phyloP scores from a whole-genome alignment of 2,797 vertebrate species.

The Potorous gilbertii region DNA sequence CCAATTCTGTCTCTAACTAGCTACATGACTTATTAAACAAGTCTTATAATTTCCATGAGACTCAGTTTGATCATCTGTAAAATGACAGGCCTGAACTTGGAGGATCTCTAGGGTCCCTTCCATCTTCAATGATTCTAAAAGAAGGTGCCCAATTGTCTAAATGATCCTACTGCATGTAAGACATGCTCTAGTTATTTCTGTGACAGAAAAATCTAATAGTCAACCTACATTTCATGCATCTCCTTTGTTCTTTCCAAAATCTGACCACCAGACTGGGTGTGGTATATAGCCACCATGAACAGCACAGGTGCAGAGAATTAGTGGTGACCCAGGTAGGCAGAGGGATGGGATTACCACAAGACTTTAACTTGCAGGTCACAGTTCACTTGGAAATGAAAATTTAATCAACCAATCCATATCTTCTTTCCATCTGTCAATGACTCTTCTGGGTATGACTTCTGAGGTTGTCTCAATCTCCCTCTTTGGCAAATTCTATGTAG shows the following conservation, averaged over 20 bases:
- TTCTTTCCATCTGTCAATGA: neutral
- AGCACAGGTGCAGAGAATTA: neutral
- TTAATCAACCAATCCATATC: neutral
- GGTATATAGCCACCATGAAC: neutral
- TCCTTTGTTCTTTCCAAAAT: neutral
- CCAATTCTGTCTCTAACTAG: neutral
- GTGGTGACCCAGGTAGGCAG: neutral
- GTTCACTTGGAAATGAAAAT: neutral
- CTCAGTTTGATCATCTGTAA: neutral
- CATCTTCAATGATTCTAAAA: neutral
- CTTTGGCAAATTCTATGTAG: neutral
- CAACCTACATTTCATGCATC: neutral
- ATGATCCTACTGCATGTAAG: neutral
- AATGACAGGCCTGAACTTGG: neutral
- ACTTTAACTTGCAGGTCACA: neutral
- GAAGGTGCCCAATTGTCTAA: neutral
- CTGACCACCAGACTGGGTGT: neutral
- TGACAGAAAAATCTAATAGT: neutral
- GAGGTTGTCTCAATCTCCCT: neutral
- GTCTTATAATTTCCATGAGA: neutral
- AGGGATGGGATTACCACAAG: neutral
- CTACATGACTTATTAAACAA: neutral
- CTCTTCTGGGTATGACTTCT: neutral
- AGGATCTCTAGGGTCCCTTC: neutral
- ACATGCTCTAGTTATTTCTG: neutral